Percentiles rank a stretch among this genome's conserved stretches.
Conservation (phyloP, 2,797 vertebrate species). For the Cyprinella venusta region DNA sequence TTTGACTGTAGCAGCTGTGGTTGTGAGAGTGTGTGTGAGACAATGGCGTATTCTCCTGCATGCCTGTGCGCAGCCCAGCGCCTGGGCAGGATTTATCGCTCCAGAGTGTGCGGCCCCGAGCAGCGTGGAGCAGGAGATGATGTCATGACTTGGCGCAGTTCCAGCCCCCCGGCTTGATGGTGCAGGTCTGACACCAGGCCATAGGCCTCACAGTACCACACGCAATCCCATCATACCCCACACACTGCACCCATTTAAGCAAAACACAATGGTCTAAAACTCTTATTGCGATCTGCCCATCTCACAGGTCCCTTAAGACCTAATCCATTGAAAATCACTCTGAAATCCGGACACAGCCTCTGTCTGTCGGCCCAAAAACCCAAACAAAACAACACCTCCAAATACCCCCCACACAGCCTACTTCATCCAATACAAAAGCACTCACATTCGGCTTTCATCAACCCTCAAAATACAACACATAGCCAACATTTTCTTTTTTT, state of each 20-base stretch:
- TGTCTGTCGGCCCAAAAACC: conserved; percentile 9
- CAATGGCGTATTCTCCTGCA: conserved; percentile 64
- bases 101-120: conserved; percentile 53
- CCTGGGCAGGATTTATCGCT: conserved; percentile 61
- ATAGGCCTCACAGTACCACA: conserved; percentile 45
- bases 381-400: conserved; percentile 35
- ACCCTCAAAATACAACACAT: neutral
- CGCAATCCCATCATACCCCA: conserved; percentile 52
- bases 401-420: conserved; percentile 27
- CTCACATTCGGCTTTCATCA: neutral
- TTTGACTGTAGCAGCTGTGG: conserved; percentile 57
- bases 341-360: conserved; percentile 31
- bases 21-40: conserved; percentile 50
- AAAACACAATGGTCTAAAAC: conserved; percentile 38
- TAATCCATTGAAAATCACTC: conserved; percentile 37
- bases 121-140: conserved; percentile 60
- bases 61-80: conserved; percentile 57
- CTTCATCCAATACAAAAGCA: conserved; percentile 13
- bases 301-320: conserved; percentile 19
- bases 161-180: conserved; percentile 51
- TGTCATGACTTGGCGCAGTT: conserved; percentile 62
- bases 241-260: conserved; percentile 48
- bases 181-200: conserved; percentile 49
- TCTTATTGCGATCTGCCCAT: conserved; percentile 26
- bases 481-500: conserved; percentile 5